These are phyloP conservation scores for Formica exsecta DNA, from an alignment of 1,140 invertebrate species.

Conservation along the genomic window DNA sequence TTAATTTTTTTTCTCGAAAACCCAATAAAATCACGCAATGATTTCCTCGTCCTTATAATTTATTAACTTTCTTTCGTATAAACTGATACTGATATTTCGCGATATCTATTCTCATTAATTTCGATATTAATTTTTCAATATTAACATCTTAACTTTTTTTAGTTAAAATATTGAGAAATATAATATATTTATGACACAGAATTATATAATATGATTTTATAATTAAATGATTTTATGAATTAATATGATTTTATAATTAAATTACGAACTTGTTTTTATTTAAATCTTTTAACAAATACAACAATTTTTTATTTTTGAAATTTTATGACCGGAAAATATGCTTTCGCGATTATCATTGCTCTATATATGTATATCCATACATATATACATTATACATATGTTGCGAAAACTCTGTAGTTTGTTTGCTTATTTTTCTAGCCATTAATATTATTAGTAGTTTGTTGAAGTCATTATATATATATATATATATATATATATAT, in stretches of 20 bases:
- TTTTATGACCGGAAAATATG: not conserved
- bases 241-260: not conserved
- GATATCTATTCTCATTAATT: not conserved
- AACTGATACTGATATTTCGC: not conserved
- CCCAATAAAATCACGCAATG: not conserved
- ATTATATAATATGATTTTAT: not conserved
- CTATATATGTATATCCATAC: not conserved
- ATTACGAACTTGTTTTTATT: not conserved
- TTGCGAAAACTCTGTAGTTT: not conserved
- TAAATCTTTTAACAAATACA: not conserved
- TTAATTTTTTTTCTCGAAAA: conserved; percentile 54
- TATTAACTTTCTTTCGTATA: too few relatives aligned
- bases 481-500: not conserved
- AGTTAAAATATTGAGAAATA: not conserved
- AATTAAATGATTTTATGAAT: too few relatives aligned
- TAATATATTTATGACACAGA: not conserved
- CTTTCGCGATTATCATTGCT: not conserved
- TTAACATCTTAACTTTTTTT: not conserved
- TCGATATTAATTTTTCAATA: not conserved
- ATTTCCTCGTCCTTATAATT: not conserved
- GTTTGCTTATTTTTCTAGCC: conserved; percentile 2
- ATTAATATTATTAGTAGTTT: conserved; percentile 9
- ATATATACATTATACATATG: too few relatives aligned
- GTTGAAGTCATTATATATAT: not conserved
- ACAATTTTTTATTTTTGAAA: not conserved